These are phyloP conservation scores for Papilio machaon DNA, from an alignment of 1,140 invertebrate species.

Conservation along the genomic window DNA sequence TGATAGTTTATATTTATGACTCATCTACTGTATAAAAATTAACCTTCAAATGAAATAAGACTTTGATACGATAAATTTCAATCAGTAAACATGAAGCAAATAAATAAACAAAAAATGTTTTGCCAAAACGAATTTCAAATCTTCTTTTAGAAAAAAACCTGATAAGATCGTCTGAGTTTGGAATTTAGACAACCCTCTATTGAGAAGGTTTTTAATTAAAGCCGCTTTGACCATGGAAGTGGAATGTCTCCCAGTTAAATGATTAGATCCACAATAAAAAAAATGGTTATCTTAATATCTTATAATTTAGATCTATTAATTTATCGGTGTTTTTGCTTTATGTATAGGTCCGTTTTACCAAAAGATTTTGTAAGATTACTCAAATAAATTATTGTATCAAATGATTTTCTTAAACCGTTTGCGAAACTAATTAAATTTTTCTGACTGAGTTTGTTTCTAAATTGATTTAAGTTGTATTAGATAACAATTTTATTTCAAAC, in stretches of 20 bases:
- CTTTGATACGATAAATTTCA: not conserved
- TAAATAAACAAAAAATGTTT: slow-evolving; percentile 33
- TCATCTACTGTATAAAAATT: not conserved
- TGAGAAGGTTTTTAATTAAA: slow-evolving; percentile 76
- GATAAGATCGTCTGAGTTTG: slow-evolving; percentile 64
- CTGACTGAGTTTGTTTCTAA: too few relatives aligned
- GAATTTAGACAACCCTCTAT: slow-evolving; percentile 73
- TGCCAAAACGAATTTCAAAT: slow-evolving; percentile 60
- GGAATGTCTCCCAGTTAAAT: slow-evolving; percentile 71
- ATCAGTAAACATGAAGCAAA: slow-evolving; percentile 10
- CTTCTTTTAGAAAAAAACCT: slow-evolving; percentile 58
- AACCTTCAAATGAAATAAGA: not conserved
- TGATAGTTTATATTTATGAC: too few relatives aligned
- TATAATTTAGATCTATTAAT: slow-evolving; percentile 36
- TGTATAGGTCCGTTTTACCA: not conserved
- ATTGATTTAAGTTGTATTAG: not conserved
- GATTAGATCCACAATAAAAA: slow-evolving; percentile 71
- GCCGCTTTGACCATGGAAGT: slow-evolving; percentile 70
- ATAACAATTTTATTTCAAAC: not conserved
- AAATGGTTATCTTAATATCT: slow-evolving; percentile 52
- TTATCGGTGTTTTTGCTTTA: not conserved
- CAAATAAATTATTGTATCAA: not conserved
- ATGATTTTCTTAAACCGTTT: not conserved
- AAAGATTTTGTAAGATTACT: slow-evolving; percentile 1
- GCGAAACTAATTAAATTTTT: not conserved